Percentiles rank a stretch among this genome's conserved stretches.
Conservation (phyloP, 2,797 vertebrate species). For the Notolepis coatsorum region DNA sequence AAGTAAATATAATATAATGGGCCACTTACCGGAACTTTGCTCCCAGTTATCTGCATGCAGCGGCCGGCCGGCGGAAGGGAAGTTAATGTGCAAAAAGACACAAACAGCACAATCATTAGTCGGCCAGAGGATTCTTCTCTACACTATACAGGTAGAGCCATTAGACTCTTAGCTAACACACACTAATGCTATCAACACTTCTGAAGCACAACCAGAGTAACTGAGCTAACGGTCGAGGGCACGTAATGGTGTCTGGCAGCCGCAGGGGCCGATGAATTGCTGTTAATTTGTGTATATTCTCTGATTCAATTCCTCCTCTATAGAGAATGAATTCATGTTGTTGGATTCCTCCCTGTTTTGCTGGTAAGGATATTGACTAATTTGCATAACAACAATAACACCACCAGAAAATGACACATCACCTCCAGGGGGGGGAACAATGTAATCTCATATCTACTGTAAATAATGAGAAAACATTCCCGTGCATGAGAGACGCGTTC, state of each 20-base stretch:
- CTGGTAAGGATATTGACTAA: conserved; percentile 5
- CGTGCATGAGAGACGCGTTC: background rate
- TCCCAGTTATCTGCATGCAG: conserved; percentile 99
- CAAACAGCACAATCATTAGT: conserved; percentile 94
- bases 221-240: conserved; percentile 22
- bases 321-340: background rate
- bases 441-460: too few species aligned
- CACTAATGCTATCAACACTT: conserved; percentile 15
- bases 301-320: background rate
- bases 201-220: conserved; percentile 46
- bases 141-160: conserved; percentile 76
- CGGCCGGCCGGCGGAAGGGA: conserved; percentile 89
- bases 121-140: conserved; percentile 80
- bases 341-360: conserved; percentile 1
- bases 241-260: conserved; percentile 47
- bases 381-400: background rate
- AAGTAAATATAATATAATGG: conserved; percentile 78
- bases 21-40: conserved; percentile 98
- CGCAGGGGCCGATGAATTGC: conserved; percentile 3
- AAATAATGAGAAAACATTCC: conserved; percentile 26
- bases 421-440: too few species aligned
- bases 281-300: background rate
- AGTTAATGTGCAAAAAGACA: conserved; percentile 94
- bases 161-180: conserved; percentile 74
- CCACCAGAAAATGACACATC: conserved; percentile 15